phyloP scores from a whole-genome alignment of 2,888 invertebrate genomes.

The Coenonympha glycerion region DNA sequence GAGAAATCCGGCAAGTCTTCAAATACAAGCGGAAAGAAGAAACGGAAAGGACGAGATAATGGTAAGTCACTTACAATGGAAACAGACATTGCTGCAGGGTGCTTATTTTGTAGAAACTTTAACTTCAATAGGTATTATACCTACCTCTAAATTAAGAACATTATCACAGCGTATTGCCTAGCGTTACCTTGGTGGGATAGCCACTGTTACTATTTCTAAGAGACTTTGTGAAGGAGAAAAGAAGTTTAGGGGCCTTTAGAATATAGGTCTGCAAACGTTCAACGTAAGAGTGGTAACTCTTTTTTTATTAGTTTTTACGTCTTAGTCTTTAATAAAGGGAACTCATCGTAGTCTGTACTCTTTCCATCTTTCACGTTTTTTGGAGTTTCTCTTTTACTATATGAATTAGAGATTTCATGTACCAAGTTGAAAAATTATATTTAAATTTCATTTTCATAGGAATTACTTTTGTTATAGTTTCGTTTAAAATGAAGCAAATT shows the following conservation, averaged over 20 bases:
- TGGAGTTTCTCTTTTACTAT: conserved; percentile 8
- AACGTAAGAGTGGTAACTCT: no score
- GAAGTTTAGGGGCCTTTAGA: no score
- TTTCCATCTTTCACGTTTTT: conserved; percentile 8
- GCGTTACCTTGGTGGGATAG: conserved; percentile 4
- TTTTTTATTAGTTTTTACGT: background rate
- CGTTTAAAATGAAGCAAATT: no score
- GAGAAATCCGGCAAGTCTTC: conserved; percentile 79
- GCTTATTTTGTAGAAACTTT: no score
- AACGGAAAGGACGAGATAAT: conserved; percentile 89
- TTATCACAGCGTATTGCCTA: background rate
- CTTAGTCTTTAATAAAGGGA: background rate
- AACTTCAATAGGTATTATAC: no score
- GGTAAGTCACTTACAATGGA: conserved; percentile 63
- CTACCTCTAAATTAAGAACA: no score
- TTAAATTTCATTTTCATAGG: background rate
- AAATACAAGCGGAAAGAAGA: conserved; percentile 82
- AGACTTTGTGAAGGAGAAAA: no score
- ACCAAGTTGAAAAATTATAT: conserved; percentile 7
- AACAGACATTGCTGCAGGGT: background rate
- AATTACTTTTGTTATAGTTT: no score
- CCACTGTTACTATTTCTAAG: no score
- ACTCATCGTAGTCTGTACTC: background rate
- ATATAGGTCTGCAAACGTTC: no score
- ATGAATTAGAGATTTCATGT: conserved; percentile 6